Conservation (phyloP, 2,113 vertebrate genomes). For the Natator depressus region DNA sequence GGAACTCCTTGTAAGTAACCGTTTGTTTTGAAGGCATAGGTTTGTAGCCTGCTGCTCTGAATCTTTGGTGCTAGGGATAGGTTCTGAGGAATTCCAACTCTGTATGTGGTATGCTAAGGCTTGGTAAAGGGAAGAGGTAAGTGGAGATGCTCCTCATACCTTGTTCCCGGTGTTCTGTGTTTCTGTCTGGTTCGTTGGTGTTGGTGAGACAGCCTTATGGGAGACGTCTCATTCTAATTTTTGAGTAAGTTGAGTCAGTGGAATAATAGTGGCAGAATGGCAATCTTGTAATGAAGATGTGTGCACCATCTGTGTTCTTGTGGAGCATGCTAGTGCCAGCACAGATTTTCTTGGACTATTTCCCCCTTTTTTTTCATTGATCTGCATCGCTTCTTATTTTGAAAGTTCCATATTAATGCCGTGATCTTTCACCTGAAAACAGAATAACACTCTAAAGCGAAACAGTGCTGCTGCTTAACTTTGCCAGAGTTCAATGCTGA, state of each 20-base stretch:
- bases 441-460: not conserved
- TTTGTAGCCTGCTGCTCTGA: not conserved
- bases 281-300: not conserved
- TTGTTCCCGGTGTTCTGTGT: not conserved
- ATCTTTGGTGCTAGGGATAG: not conserved
- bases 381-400: fast-evolving
- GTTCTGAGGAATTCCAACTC: not conserved
- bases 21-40: fast-evolving
- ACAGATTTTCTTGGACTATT: not conserved
- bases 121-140: fast-evolving
- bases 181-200: not conserved
- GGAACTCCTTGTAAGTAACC: constrained; percentile 92
- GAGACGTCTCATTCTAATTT: not conserved
- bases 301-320: constrained; percentile 12
- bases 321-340: not conserved
- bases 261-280: not conserved
- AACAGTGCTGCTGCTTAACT: not conserved
- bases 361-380: not conserved
- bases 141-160: fast-evolving
- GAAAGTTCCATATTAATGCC: not conserved
- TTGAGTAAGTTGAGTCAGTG: not conserved
- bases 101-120: fast-evolving
- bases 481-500: fast-evolving
- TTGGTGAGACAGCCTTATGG: not conserved
- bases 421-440: fast-evolving